Percentiles rank a stretch among this genome's conserved stretches.
Conservation (phyloP, 2,888 invertebrate species). For the Octonoba sinensis region DNA sequence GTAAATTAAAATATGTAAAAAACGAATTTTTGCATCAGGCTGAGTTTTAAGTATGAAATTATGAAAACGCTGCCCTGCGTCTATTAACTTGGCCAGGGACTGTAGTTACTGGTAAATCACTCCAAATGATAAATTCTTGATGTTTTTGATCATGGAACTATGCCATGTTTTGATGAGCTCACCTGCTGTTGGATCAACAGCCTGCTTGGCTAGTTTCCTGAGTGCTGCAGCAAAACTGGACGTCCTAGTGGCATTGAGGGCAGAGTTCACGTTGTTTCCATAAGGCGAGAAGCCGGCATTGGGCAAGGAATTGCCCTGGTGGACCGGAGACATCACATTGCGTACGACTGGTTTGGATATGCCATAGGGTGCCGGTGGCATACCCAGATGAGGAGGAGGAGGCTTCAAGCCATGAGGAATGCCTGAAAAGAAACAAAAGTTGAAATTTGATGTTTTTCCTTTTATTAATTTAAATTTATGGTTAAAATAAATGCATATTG, state of each 20-base stretch:
- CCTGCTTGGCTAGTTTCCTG: slow-evolving; percentile 91
- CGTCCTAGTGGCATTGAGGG: slow-evolving; percentile 70
- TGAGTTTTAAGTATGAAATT: no score
- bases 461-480: background rate
- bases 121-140: no score
- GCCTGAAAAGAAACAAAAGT: slow-evolving; percentile 63
- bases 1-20: no score
- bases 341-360: slow-evolving; percentile 67
- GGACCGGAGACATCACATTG: slow-evolving; percentile 71
- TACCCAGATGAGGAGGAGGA: slow-evolving; percentile 69
- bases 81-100: no score
- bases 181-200: slow-evolving; percentile 73
- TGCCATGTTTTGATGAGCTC: background rate
- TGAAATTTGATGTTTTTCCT: background rate
- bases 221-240: slow-evolving; percentile 90
- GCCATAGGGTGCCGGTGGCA: slow-evolving; percentile 67
- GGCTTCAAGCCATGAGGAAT: slow-evolving; percentile 69
- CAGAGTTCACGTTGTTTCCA: slow-evolving; percentile 67
- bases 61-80: no score
- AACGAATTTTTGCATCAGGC: no score
- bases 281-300: slow-evolving; percentile 68
- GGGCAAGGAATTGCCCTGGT: slow-evolving; percentile 66
- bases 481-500: no score
- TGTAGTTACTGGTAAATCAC: no score
- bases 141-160: no score